Percentiles rank a stretch among this genome's conserved stretches.
Evolutionary conservation across 2,888 invertebrate species (phyloP).

Genomic region (Cremastobaeus sp.): DNA sequence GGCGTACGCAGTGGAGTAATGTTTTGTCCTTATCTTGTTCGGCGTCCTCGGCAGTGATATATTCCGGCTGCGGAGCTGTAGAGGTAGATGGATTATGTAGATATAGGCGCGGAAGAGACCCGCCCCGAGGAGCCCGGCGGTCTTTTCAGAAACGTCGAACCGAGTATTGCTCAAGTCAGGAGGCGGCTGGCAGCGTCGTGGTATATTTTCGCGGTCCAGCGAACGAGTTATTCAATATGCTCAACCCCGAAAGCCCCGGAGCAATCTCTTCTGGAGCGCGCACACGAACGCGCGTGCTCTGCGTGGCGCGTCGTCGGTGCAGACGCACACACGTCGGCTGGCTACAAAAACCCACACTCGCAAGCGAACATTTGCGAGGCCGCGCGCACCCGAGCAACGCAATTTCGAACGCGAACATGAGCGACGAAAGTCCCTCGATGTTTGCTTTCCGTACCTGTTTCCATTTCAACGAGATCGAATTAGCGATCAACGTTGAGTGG

Average conservation of each 20-base stretch:
- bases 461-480: conserved; percentile 63
- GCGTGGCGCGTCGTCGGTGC: conserved; percentile 19
- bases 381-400: conserved; percentile 20
- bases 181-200: conserved; percentile 68
- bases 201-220: conserved; percentile 79
- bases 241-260: conserved; percentile 76
- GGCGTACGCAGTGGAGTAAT: conserved; percentile 4
- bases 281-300: conserved; percentile 33
- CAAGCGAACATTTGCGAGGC: conserved; percentile 11
- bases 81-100: conserved; percentile 64
- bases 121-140: conserved; percentile 72
- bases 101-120: conserved; percentile 68
- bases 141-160: conserved; percentile 73
- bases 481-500: conserved; percentile 55
- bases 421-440: conserved; percentile 37
- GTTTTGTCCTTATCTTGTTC: conserved; percentile 5
- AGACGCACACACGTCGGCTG: conserved; percentile 5
- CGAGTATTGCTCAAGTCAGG: conserved; percentile 61
- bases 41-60: conserved; percentile 19
- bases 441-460: conserved; percentile 52
- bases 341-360: no score
- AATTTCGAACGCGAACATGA: conserved; percentile 43
- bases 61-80: conserved; percentile 30
- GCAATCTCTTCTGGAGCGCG: conserved; percentile 71
- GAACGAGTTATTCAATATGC: conserved; percentile 79